Evolutionary conservation across 2,113 vertebrate genomes (phyloP).

Genomic region (Seriola aureovittata): DNA sequence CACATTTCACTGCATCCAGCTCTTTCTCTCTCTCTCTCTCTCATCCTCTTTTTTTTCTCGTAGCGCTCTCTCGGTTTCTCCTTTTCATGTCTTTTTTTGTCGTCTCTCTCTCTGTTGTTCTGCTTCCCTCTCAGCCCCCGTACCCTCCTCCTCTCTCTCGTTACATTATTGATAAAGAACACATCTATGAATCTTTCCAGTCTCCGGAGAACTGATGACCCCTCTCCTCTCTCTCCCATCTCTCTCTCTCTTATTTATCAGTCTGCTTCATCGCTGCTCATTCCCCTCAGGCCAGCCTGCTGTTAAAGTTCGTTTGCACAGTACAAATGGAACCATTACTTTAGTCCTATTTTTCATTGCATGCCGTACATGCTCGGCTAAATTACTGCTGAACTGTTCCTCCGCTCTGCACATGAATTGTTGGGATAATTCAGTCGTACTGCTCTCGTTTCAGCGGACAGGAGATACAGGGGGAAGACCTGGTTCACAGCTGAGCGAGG

Average conservation of each 20-base stretch:
- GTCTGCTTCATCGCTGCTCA: constrained; percentile 21
- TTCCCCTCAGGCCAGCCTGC: constrained; percentile 29
- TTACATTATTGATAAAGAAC: constrained; percentile 64
- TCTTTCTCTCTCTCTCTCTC: neutral
- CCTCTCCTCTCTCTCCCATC: constrained; percentile 17
- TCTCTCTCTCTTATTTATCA: constrained; percentile 33
- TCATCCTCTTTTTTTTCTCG: neutral
- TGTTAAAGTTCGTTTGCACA: constrained; percentile 50
- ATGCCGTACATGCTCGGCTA: constrained; percentile 8
- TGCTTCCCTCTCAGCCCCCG: neutral
- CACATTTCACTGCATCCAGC: neutral
- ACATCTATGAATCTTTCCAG: constrained; percentile 42
- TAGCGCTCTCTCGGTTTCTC: neutral
- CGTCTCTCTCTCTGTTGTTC: neutral
- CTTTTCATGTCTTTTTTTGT: neutral
- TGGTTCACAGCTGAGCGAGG: neutral
- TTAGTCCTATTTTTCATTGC: constrained; percentile 29
- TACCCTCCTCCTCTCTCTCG: constrained; percentile 14
- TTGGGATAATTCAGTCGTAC: constrained; percentile 43
- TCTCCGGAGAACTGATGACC: constrained; percentile 59
- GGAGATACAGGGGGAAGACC: constrained; percentile 25
- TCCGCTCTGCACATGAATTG: constrained; percentile 53
- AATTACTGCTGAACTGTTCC: constrained; percentile 47
- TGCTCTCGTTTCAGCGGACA: constrained; percentile 28
- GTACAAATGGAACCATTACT: constrained; percentile 56